Percentiles rank a stretch among this genome's conserved stretches.
Evolutionary conservation across 2,113 vertebrate genomes (phyloP).

Genomic region (Atlantisia rogersi): DNA sequence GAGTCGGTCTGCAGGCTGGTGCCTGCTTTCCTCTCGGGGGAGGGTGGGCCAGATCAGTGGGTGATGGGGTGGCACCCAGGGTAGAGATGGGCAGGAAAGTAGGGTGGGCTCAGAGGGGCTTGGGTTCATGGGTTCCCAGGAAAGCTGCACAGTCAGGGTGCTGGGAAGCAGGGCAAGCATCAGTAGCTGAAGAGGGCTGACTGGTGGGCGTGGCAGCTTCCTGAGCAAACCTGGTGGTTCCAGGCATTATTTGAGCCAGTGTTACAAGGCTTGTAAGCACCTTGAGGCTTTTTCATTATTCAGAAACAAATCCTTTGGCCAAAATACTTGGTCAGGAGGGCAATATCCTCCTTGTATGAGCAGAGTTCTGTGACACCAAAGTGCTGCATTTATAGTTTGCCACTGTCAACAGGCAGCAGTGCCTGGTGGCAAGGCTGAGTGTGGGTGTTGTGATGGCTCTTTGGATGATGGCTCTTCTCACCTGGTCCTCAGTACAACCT

Average conservation of each 20-base stretch:
- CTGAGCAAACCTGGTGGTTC: neutral
- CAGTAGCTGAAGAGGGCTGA: neutral
- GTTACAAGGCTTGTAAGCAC: neutral
- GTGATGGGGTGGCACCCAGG: neutral
- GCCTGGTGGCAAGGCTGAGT: neutral
- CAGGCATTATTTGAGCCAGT: neutral
- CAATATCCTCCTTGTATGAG: neutral
- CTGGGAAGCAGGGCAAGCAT: neutral
- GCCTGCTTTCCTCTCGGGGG: neutral
- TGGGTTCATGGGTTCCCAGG: neutral
- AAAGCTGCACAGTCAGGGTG: rapidly evolving
- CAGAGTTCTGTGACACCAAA: neutral
- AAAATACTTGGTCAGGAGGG: neutral
- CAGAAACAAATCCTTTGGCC: neutral
- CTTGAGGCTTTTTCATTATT: neutral
- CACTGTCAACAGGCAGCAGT: neutral
- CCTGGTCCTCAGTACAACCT: rapidly evolving
- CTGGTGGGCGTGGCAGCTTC: slow-evolving; percentile 43
- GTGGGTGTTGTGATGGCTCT: neutral
- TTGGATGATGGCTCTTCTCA: neutral
- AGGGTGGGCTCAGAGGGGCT: neutral
- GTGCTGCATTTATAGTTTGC: neutral
- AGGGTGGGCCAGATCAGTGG: neutral
- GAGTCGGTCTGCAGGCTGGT: neutral
- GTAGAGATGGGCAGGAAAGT: neutral